Percentiles rank a stretch among this genome's conserved stretches.
Evolutionary conservation across 1,140 invertebrate genomes (phyloP).

Genomic region (Hycleus phaleratus): DNA sequence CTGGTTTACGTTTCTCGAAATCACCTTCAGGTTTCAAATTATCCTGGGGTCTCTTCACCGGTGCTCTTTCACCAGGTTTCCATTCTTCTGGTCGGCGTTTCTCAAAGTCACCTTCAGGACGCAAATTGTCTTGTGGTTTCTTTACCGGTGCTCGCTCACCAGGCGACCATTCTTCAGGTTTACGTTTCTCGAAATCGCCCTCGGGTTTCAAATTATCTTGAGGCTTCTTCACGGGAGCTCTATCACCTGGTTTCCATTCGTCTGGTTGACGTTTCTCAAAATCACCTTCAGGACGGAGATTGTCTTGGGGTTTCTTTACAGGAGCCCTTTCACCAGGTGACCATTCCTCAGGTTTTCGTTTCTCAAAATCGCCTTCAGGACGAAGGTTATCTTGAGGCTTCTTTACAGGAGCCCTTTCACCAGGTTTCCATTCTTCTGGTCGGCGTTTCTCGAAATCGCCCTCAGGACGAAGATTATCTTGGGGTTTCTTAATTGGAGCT

Average conservation of each 20-base stretch:
- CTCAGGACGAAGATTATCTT: slow-evolving; percentile 61
- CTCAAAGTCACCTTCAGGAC: slow-evolving; percentile 53
- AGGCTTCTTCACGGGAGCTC: slow-evolving; percentile 40
- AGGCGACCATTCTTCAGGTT: slow-evolving; percentile 47
- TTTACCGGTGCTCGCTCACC: slow-evolving; percentile 55
- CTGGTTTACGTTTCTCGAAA: slow-evolving; percentile 44
- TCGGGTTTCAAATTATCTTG: slow-evolving; percentile 44
- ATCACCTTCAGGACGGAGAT: slow-evolving; percentile 47
- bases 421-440: slow-evolving; percentile 43
- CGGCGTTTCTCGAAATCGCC: slow-evolving; percentile 32
- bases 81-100: slow-evolving; percentile 41
- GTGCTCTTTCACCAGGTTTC: slow-evolving; percentile 41
- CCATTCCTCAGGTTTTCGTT: slow-evolving; percentile 30
- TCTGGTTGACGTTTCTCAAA: slow-evolving; percentile 40
- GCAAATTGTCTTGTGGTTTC: slow-evolving; percentile 50
- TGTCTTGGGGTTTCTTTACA: slow-evolving; percentile 46
- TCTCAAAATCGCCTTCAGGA: slow-evolving; percentile 46
- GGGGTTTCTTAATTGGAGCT: slow-evolving; percentile 45
- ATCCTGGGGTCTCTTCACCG: slow-evolving; percentile 42
- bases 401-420: slow-evolving; percentile 39
- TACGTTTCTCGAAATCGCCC: slow-evolving; percentile 41
- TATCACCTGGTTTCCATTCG: slow-evolving; percentile 37
- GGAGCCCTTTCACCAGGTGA: slow-evolving; percentile 41
- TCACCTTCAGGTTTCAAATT: slow-evolving; percentile 53
- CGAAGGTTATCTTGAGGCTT: slow-evolving; percentile 49